These are phyloP conservation scores for Cantharis flavilabris DNA, from an alignment of 2,888 invertebrate species.

Conservation along the genomic window DNA sequence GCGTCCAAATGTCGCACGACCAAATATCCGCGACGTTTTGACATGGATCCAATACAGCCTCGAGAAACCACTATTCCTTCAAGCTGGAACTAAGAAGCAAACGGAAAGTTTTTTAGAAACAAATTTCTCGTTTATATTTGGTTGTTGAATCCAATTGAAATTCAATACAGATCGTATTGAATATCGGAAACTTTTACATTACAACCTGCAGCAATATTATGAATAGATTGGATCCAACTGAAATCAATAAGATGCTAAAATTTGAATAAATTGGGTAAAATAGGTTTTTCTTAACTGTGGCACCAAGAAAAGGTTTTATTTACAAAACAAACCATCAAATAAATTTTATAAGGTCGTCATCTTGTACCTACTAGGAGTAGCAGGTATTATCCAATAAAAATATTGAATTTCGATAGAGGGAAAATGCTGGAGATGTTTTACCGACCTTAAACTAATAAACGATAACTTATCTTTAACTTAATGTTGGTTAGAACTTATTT, in stretches of 20 bases:
- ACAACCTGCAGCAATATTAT: background rate
- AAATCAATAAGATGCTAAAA: background rate
- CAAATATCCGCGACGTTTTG: too few relatives aligned
- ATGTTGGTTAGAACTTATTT: too few relatives aligned
- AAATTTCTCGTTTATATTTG: background rate
- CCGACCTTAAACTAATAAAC: background rate
- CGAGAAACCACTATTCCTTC: too few relatives aligned
- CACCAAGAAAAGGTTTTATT: background rate
- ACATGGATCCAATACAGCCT: too few relatives aligned
- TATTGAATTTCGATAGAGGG: background rate
- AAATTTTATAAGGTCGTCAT: background rate
- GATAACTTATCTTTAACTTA: too few relatives aligned
- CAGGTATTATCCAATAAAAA: background rate
- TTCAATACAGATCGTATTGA: background rate
- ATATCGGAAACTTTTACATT: too few relatives aligned
- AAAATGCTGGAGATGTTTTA: background rate
- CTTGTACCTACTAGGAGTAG: background rate
- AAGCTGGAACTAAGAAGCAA: too few relatives aligned
- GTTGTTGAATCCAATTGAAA: background rate
- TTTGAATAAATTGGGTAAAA: background rate
- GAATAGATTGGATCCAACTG: background rate
- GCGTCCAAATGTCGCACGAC: too few relatives aligned
- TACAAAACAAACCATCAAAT: background rate
- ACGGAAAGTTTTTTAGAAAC: background rate
- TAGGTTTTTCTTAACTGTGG: background rate